phyloP scores from a whole-genome alignment of 2,888 invertebrate species.

The Pteria penguin region DNA sequence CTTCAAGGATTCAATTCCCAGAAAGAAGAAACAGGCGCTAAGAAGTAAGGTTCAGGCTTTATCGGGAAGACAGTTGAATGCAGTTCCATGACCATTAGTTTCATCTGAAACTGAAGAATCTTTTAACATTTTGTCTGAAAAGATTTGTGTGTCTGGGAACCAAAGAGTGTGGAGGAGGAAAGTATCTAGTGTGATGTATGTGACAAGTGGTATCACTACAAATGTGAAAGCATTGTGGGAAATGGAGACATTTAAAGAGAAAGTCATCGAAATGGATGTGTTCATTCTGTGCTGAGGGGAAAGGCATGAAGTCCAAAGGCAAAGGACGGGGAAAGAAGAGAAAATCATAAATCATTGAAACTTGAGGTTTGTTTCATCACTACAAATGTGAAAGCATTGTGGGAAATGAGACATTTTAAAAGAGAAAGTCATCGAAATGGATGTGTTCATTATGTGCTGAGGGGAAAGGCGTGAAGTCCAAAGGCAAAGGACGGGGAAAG shows the following conservation, averaged over 20 bases:
- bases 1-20: conserved; percentile 18
- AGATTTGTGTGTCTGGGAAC: conserved; percentile 27
- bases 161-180: background rate
- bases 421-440: conserved; percentile 7
- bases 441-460: background rate
- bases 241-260: conserved; percentile 15
- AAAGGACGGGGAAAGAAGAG: background rate
- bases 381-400: conserved; percentile 25
- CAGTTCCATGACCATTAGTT: background rate
- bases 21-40: conserved; percentile 28
- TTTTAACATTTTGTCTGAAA: conserved; percentile 12
- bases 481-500: background rate
- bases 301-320: background rate
- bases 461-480: background rate
- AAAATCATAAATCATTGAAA: background rate
- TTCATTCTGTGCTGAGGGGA: background rate
- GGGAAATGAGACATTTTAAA: conserved; percentile 30
- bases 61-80: background rate
- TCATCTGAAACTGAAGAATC: background rate
- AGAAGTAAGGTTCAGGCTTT: conserved; percentile 14
- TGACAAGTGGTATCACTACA: conserved; percentile 35
- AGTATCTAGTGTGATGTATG: conserved; percentile 37
- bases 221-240: conserved; percentile 25
- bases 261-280: conserved; percentile 13
- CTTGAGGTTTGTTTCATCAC: no score